These are phyloP conservation scores for Benthosema pterotum DNA, from an alignment of 2,797 vertebrate genomes.

Conservation along the genomic window DNA sequence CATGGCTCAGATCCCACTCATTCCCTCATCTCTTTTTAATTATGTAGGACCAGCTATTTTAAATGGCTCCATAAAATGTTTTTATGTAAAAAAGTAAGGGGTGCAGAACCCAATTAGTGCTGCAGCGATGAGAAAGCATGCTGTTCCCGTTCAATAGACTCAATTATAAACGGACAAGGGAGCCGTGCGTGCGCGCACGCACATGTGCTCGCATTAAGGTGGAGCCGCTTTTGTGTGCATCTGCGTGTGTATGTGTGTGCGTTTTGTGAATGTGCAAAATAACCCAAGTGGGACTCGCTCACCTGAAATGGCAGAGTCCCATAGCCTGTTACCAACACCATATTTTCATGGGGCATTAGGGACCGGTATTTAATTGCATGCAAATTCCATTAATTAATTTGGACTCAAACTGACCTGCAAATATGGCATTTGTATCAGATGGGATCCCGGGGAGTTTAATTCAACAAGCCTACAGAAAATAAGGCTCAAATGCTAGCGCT, in stretches of 20 bases:
- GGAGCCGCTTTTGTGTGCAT: constrained; percentile 20
- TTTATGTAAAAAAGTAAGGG: constrained; percentile 75
- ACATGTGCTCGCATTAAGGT: too few species aligned
- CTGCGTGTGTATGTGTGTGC: constrained; percentile 22
- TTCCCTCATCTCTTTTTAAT: constrained; percentile 68
- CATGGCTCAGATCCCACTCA: constrained; percentile 53
- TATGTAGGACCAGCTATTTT: constrained; percentile 60
- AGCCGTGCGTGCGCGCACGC: not conserved
- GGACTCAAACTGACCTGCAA: constrained; percentile 58
- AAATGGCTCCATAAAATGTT: constrained; percentile 73
- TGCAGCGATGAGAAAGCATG: constrained; percentile 65
- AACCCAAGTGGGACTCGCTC: constrained; percentile 64
- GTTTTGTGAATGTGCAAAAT: constrained; percentile 34
- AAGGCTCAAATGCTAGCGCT: not conserved
- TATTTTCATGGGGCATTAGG: constrained; percentile 65
- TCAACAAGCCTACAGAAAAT: not conserved
- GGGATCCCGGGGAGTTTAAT: constrained; percentile 33
- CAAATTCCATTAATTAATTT: constrained; percentile 72
- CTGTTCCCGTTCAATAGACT: constrained; percentile 72
- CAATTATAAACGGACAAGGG: constrained; percentile 66
- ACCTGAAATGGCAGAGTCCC: constrained; percentile 61
- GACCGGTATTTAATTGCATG: constrained; percentile 66
- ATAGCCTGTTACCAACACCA: constrained; percentile 32
- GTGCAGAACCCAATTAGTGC: constrained; percentile 75
- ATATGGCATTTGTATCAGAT: constrained; percentile 48